Evolutionary conservation across 1,140 invertebrate species (phyloP), one percentile per base, ranked within the genome.

Genomic region (Drosophila bipectinata): DNA sequence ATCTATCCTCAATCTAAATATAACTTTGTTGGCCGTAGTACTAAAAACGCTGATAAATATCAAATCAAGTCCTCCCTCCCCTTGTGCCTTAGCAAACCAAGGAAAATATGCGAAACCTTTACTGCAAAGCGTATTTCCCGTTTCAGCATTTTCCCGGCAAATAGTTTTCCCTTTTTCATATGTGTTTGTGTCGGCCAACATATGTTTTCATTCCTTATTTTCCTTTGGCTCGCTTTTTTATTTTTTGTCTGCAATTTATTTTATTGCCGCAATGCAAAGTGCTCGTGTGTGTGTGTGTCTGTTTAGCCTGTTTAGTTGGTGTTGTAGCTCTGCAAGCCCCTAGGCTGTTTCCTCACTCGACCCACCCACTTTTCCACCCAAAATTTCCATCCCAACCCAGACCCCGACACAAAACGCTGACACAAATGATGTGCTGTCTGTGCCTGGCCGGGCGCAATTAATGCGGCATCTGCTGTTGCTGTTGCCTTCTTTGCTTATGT

Each of bases 181-280:
- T 54, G 61, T 56, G 30, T 41, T 5, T 18, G 26, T n/a, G 37
- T 21, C 10, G 54, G 48, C 48, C 47, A 75, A 63, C 53, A 67
- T 67, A 76, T 76, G 61, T 76, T 76, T 76, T 59, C 61, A 60
- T 75, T 67, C 61, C 64, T 57, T 71, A 69, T 69, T 71, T 69
- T 71, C 64, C 64, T 71, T 34, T 32, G 26, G 41, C 32, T 57
- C 34, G 14, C 45, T 51, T 39, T 67, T 67, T 74, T 52, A 24
- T 66, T 73, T 71, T 55, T 66, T 59, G 61, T 39, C 58, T 77
- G 74, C 74, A 77, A 77, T 77, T 77, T 77, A 77, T 77, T 77
- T 77, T 77, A 77, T 77, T 77, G 74, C 74, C 66, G 74, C 72
- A 57, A 57, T 75, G 72, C 72, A 68, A 68, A 68, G 48, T 57